Base-by-base conservation (phyloP, 2,113 vertebrate species). In the Laterallus jamaicensis region DNA sequence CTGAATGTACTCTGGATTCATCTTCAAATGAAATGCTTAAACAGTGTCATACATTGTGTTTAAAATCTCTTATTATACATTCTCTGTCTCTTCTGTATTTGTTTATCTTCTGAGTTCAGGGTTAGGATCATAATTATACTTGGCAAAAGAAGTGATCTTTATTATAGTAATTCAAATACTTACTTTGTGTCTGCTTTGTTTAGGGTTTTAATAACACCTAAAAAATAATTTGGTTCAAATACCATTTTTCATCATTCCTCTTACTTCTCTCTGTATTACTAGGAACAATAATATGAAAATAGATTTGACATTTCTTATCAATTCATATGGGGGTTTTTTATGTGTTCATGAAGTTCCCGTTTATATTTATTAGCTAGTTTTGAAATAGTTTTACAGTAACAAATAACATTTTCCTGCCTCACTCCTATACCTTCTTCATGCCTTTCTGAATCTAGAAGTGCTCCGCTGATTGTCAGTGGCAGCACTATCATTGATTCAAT, bases 61-160 rank as follows among this genome's bases (percentile, higher is more conserved):
- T 88, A 63, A 25, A 82, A 17, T 59, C 6, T 82, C 28, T 55
- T 90, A 62, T 71, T 55, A 24, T 40, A 20, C 2, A 52, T 85
- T 85, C 11, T 66, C 24, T 5, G 12, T 73, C 39, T 82, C 26
- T 76, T 79, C 29, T 78, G 7, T 52, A 31, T 93, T 85, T 92
- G 52, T 87, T 75, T 86, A 29, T 81, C 73, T 75, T 91, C 54
- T 54, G 62, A 82, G 20, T 82, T 92, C 49, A 49, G 69, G 39
- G 42, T 44, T 31, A 73, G 16, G n/a, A 75, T 79, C 18, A 58
- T 89, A 71, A 91, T 89, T 93, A 62, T 20, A 44, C 25, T 64
- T 58, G 9, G 39, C 24, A 95, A 91, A 92, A 76, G 39, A 93
- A 78, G 17, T 67, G 83, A 89, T 86, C 75, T 64, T 94, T 60